Conservation (phyloP, 2,113 vertebrate genomes). For the Glaucidium brasilianum region DNA sequence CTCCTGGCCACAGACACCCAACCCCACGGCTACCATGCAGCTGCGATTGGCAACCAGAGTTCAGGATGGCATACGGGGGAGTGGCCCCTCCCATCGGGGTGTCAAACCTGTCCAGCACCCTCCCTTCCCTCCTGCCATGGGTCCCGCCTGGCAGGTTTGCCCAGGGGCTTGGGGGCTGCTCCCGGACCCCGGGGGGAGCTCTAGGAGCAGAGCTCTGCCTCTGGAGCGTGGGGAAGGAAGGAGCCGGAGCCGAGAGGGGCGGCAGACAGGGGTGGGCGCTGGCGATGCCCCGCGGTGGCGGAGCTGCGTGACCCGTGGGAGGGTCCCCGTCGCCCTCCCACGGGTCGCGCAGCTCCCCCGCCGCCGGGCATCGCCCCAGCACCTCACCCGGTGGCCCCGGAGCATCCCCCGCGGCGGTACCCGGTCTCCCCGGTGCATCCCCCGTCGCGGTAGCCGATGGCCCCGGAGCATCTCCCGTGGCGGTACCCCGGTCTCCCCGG, state of each 20-base stretch:
- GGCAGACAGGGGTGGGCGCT: neutral
- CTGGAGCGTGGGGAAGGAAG: neutral
- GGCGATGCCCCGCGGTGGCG: neutral
- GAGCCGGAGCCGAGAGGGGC: neutral
- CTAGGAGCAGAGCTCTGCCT: neutral
- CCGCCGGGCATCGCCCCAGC: neutral
- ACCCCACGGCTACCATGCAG: neutral
- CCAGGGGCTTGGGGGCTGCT: neutral
- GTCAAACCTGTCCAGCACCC: neutral
- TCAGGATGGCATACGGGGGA: neutral
- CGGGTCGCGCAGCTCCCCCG: neutral
- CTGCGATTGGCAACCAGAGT: accelerated
- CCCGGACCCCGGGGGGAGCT: neutral
- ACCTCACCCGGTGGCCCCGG: neutral
- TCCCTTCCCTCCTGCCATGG: neutral
- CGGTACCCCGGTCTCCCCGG: neutral
- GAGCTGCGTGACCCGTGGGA: neutral
- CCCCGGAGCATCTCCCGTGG: neutral
- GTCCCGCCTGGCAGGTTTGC: neutral
- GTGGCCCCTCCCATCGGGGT: neutral
- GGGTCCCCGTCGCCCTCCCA: neutral
- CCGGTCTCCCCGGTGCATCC: neutral
- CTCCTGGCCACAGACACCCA: neutral
- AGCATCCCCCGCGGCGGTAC: neutral
- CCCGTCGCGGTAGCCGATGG: neutral